Evolutionary conservation across 2,797 vertebrate genomes (phyloP).

Genomic region (Sardinella longiceps): DNA sequence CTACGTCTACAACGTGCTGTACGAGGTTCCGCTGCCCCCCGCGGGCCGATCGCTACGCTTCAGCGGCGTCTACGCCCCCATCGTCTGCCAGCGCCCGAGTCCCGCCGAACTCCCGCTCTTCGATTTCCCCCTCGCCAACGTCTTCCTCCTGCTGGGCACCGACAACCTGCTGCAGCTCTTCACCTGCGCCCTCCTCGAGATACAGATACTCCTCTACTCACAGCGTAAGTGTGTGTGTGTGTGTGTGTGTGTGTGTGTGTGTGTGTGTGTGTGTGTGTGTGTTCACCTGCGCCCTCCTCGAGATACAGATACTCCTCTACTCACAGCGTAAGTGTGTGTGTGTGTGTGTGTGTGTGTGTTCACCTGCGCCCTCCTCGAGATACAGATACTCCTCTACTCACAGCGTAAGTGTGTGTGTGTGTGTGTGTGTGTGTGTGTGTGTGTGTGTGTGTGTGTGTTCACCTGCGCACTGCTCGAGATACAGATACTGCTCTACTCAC

Average conservation of each 20-base stretch:
- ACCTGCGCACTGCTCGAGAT: constrained; percentile 97
- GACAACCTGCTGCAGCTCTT: constrained; percentile 97
- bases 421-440: constrained; percentile 13
- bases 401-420: constrained; percentile 84
- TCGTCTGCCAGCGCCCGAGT: constrained; percentile 96
- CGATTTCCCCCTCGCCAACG: constrained; percentile 90
- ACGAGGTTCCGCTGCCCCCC: constrained; percentile 95
- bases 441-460: constrained; percentile 70
- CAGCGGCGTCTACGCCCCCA: constrained; percentile 91
- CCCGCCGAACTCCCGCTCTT: constrained; percentile 92
- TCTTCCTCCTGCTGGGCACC: constrained; percentile 92
- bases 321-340: constrained; percentile 89
- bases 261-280: background rate
- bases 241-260: constrained; percentile 15
- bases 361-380: constrained; percentile 95
- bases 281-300: constrained; percentile 95
- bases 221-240: constrained; percentile 84
- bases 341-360: constrained; percentile 63
- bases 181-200: constrained; percentile 95
- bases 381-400: constrained; percentile 98
- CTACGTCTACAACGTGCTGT: constrained; percentile 97
- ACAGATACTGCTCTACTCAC: constrained; percentile 98
- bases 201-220: constrained; percentile 98
- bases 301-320: constrained; percentile 99
- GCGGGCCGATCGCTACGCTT: constrained; percentile 94